Evolutionary conservation across 2,797 vertebrate genomes (phyloP), one percentile per base, ranked within the genome.

Genomic region (Epinephelus coioides): DNA sequence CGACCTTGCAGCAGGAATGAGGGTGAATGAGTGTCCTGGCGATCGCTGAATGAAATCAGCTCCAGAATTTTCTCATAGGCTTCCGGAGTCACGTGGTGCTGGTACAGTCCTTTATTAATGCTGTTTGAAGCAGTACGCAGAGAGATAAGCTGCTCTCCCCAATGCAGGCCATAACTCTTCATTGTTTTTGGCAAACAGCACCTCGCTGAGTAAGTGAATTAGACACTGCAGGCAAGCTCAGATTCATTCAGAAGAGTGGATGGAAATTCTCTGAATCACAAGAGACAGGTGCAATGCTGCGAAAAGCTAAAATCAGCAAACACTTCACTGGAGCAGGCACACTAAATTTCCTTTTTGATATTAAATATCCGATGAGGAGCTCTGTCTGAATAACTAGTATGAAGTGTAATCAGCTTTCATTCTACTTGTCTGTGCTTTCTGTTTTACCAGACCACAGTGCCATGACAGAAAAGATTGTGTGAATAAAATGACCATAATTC

Each of bases 1-100:
- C 68, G 74, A 91, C 92, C 92, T 94, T 92, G 93, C 88, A 85
- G 88, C 80, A 87, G 69, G 27, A 77, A 80, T 86, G 62, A 85
- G 81, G 87, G 55, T 88, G 89, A 93, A 94, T 88, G 50, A 90
- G 76, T 44, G 72, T 85, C 55, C 71, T 34, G 34, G 57, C 59
- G 81, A 88, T 89, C 78, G 18, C 79, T 92, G 92, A 94, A 90
- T 94, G 87, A 89, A 93, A 82, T 53, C 71, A 40, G 85, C 75
- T 47, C 51, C 65, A 65, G 72, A 60, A 49, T 64, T 19, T 49
- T 76, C 67, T 73, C 69, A 81, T 76, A 66, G 81, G 90, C 83
- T 85, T 38, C 19, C n/a, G 2, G 12, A 59, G 69, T 86, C 91
- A 91, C 79, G 1, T 85, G 89, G 55, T 5, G 47, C 4, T 0